Percentiles rank a stretch among this genome's conserved stretches.
Conservation (phyloP, 2,113 vertebrate genomes). For the Seriola rivoliana region DNA sequence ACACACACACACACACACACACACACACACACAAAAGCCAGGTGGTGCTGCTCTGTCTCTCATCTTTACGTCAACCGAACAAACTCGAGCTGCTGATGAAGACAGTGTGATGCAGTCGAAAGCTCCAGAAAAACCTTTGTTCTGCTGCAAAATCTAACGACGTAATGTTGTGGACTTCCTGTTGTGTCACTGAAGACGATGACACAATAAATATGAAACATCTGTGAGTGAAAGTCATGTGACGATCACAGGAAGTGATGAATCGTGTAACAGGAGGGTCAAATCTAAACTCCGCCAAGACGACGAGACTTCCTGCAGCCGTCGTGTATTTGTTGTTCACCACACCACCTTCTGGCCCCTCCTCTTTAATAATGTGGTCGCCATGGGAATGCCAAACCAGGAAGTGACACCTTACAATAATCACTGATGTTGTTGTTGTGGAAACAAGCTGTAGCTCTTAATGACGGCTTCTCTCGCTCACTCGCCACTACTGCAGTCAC, state of each 20-base stretch:
- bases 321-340: constrained; percentile 36
- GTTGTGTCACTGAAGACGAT: background rate
- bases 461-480: constrained; percentile 20
- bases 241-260: background rate
- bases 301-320: constrained; percentile 37
- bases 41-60: too few species aligned
- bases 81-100: background rate
- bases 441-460: constrained; percentile 60
- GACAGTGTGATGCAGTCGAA: background rate
- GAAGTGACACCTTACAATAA: constrained; percentile 58
- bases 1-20: too few species aligned
- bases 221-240: background rate
- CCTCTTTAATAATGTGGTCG: constrained; percentile 8
- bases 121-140: too few species aligned
- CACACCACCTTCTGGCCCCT: background rate
- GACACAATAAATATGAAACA: background rate
- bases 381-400: constrained; percentile 40
- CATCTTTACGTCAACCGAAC: background rate
- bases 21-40: too few species aligned
- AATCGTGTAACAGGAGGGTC: constrained; percentile 14
- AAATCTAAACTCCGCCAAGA: background rate
- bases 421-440: constrained; percentile 56
- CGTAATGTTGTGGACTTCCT: background rate
- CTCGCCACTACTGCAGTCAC: constrained; percentile 16
- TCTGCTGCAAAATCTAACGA: too few species aligned